Evolutionary conservation across 2,797 vertebrate species (phyloP), one percentile per base, ranked within the genome.

Genomic region (Galago senegalensis): DNA sequence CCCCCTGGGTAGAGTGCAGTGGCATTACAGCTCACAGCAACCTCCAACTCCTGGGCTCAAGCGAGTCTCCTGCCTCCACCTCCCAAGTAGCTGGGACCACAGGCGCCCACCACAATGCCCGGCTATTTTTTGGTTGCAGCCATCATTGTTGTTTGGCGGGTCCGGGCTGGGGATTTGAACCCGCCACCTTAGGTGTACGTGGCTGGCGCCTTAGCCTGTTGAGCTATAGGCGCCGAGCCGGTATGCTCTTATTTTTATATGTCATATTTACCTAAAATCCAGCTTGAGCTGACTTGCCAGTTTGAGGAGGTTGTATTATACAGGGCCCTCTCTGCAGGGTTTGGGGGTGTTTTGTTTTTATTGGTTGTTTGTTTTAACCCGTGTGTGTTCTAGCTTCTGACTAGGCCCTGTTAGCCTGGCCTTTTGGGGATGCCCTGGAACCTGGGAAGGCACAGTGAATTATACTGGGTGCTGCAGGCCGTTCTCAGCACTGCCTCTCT

Each of bases 401-500:
- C 40, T 14, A 3, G 29, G 70, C 84, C 63, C 27, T 46, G 34
- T 67, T 16, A 7, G 18, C 9, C 72, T 63, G 40, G 46, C 53
- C 46, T 43, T 3, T 2, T 18, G 63, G 65, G 79, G 60, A n/a
- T 82, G 7, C 5, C 16, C 86, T 37, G 37, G 91, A 81, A 61
- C 49, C 8, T 67, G 17, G 76, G 72, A 82, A 75, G 34, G 73
- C 81, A 31, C 69, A 37, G 93, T 40, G 80, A 82, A 84, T 85
- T 82, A 82, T 72, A 27, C 69, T 3, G 21, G 17, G 58, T 18
- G 18, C 73, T n/a, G 18, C 46, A 13, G 31, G 49, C 77, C 6
- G 0, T 91, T 94, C 96, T 91, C 93, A 77, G 97, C 97, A 90
- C 91, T 93, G 87, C 93, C 84, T 91, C 40, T 89, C 89, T 95